phyloP scores from a whole-genome alignment of 2,888 invertebrate species.

The Epinotia nisella region DNA sequence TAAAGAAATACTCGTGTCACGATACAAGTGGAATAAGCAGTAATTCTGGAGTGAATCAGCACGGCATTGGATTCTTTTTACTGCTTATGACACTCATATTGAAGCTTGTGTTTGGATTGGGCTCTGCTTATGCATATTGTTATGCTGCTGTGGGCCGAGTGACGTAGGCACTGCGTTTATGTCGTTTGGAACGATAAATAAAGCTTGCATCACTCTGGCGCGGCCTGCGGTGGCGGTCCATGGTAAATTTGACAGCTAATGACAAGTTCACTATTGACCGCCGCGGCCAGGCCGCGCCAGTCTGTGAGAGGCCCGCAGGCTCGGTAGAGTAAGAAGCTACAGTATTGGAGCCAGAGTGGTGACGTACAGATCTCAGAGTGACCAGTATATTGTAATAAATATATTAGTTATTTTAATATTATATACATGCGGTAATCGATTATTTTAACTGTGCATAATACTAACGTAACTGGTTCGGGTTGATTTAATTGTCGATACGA shows the following conservation, averaged over 20 bases:
- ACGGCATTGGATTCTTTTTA: neutral
- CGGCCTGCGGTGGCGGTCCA: too few relatives aligned
- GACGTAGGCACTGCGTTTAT: neutral
- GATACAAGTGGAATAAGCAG: neutral
- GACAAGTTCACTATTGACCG: too few relatives aligned
- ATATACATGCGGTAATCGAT: slow-evolving; percentile 59
- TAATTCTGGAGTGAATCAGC: neutral
- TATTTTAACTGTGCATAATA: slow-evolving; percentile 67
- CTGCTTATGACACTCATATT: neutral
- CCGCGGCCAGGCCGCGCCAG: too few relatives aligned
- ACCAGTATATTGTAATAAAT: slow-evolving; percentile 75
- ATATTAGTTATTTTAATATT: slow-evolving; percentile 51
- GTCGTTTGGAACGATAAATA: neutral
- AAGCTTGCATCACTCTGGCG: too few relatives aligned
- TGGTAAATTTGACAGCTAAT: too few relatives aligned
- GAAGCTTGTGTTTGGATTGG: neutral
- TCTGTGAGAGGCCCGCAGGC: too few relatives aligned
- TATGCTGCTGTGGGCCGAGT: neutral
- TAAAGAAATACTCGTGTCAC: slow-evolving; percentile 6
- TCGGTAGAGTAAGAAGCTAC: slow-evolving; percentile 51
- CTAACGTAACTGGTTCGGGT: slow-evolving; percentile 53
- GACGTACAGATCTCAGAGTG: slow-evolving; percentile 80
- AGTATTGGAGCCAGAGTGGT: slow-evolving; percentile 74
- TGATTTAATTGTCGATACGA: slow-evolving; percentile 60
- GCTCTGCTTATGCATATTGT: neutral